Conservation (phyloP, 2,113 vertebrate genomes). For the Aegotheles bennettii region DNA sequence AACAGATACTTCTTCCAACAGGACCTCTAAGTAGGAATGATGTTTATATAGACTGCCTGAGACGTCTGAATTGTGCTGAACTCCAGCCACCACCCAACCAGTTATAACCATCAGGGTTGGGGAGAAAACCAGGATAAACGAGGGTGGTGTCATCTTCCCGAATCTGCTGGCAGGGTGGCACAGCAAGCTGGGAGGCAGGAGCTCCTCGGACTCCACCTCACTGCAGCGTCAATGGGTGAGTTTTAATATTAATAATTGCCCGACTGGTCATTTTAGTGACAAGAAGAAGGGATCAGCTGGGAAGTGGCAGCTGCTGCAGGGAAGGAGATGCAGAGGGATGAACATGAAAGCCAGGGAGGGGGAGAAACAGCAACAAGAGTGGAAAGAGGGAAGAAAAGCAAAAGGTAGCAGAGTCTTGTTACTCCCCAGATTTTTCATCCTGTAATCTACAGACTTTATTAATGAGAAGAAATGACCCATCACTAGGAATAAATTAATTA, state of each 20-base stretch:
- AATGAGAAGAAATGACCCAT: neutral
- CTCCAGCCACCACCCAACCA: slow-evolving; percentile 2
- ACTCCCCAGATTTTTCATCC: neutral
- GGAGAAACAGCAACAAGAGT: neutral
- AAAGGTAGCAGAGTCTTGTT: neutral
- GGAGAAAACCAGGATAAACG: slow-evolving; percentile 33
- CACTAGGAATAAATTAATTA: neutral
- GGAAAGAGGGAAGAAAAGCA: neutral
- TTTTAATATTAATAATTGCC: neutral
- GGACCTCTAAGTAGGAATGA: neutral
- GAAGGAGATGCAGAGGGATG: neutral
- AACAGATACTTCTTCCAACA: slow-evolving; percentile 2
- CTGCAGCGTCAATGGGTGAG: neutral
- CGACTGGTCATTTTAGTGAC: neutral
- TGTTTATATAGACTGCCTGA: slow-evolving; percentile 46
- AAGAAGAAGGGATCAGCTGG: neutral
- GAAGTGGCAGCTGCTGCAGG: neutral
- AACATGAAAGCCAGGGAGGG: neutral
- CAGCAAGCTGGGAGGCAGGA: slow-evolving; percentile 20
- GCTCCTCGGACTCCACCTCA: neutral
- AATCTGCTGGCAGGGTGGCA: neutral
- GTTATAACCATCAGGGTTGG: slow-evolving; percentile 4
- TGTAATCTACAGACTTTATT: neutral
- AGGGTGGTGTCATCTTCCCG: neutral
- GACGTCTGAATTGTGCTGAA: slow-evolving; percentile 23